Percentiles rank a stretch among this genome's conserved stretches.
These are phyloP conservation scores for Drosophila seguyi DNA, from an alignment of 1,140 invertebrate genomes.

Conservation along the genomic window DNA sequence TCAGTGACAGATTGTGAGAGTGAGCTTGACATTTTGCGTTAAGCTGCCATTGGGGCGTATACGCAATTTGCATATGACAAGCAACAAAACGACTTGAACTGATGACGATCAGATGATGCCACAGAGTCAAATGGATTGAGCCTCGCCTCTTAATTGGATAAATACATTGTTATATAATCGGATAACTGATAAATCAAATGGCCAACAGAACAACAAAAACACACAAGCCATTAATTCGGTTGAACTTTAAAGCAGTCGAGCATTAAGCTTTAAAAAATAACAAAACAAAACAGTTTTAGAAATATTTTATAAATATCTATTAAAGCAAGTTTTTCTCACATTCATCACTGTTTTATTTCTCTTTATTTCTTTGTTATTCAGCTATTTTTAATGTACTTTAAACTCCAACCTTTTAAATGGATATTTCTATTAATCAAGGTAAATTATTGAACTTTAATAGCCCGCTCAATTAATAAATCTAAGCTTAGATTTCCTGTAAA, in stretches of 20 bases:
- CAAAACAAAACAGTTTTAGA: neutral
- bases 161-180: conserved; percentile 44
- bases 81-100: conserved; percentile 36
- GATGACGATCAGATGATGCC: conserved; percentile 35
- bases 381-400: neutral
- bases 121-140: conserved; percentile 27
- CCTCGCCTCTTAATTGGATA: conserved; percentile 40
- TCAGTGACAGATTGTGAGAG: conserved; percentile 44
- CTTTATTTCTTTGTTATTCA: neutral
- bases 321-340: neutral
- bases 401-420: neutral
- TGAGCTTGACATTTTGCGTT: conserved; percentile 52
- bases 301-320: neutral
- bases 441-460: neutral
- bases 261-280: neutral
- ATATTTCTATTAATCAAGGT: neutral
- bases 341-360: neutral
- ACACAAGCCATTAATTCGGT: too few relatives aligned
- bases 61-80: conserved; percentile 69
- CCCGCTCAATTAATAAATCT: neutral
- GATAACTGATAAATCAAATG: conserved; percentile 24
- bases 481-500: neutral
- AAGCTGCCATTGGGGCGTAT: conserved; percentile 59
- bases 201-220: too few relatives aligned
- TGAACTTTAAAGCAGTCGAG: neutral